phyloP scores from a whole-genome alignment of 2,797 vertebrate genomes.

The Takifugu rubripes region DNA sequence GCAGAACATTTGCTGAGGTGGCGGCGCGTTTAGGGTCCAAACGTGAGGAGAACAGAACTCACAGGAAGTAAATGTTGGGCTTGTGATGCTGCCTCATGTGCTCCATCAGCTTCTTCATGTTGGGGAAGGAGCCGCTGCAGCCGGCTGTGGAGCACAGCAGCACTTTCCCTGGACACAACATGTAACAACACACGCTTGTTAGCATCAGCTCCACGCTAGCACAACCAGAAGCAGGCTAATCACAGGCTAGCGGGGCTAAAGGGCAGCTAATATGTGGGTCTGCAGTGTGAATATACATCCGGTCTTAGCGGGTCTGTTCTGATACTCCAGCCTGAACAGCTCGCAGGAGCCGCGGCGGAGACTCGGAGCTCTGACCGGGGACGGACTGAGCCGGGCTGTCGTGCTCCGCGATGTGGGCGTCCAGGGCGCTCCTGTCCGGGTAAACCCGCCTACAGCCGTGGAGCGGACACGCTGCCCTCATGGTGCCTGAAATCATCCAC shows the following conservation, averaged over 20 bases:
- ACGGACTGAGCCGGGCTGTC: constrained; percentile 85
- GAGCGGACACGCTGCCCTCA: constrained; percentile 70
- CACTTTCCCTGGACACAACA: constrained; percentile 78
- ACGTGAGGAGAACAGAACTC: constrained; percentile 54
- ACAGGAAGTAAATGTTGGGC: constrained; percentile 93
- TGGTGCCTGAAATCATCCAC: constrained; percentile 25
- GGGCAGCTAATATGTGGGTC: too few relatives aligned
- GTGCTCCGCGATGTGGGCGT: constrained; percentile 83
- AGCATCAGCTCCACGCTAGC: too few relatives aligned
- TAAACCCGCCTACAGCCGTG: constrained; percentile 86
- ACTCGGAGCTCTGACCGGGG: constrained; percentile 74
- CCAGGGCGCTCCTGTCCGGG: constrained; percentile 72
- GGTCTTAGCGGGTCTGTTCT: not conserved
- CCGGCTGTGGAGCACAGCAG: constrained; percentile 81
- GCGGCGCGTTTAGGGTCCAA: not conserved
- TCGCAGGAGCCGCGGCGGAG: too few relatives aligned
- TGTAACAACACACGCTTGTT: not conserved
- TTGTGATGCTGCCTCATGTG: constrained; percentile 93
- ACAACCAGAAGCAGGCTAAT: too few relatives aligned
- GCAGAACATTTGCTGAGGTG: accelerated
- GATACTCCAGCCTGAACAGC: too few relatives aligned
- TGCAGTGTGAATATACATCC: too few relatives aligned
- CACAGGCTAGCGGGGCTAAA: not conserved
- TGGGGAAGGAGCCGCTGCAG: constrained; percentile 82
- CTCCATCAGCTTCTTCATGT: constrained; percentile 91